Evolutionary conservation across 2,888 invertebrate genomes (phyloP).

Genomic region (Drosophila pegasa): DNA sequence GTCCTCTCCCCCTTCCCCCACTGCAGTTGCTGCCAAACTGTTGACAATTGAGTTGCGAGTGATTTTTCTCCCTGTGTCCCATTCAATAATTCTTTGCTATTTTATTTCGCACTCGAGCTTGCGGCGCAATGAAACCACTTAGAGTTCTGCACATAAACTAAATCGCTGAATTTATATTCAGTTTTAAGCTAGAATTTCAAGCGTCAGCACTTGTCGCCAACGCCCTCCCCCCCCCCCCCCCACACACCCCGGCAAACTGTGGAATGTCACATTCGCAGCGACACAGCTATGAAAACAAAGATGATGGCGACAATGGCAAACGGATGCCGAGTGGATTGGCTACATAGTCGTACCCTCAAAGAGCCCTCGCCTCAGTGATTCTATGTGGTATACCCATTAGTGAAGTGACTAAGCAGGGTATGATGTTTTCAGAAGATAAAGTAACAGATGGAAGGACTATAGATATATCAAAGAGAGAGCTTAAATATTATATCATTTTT

Average conservation of each 20-base stretch:
- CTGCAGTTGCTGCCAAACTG: constrained; percentile 42
- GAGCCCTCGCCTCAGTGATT: constrained; percentile 14
- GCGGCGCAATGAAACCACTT: constrained; percentile 62
- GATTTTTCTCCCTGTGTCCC: constrained; percentile 16
- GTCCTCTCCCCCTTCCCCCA: not conserved
- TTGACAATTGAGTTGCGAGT: constrained; percentile 71
- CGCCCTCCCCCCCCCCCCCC: constrained; percentile 14
- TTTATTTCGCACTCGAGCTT: constrained; percentile 48
- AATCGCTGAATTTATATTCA: constrained; percentile 48
- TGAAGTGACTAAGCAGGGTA: accelerated
- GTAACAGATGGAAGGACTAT: too few species aligned
- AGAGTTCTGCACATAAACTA: constrained; percentile 33
- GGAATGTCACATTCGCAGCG: constrained; percentile 56
- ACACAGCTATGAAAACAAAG: constrained; percentile 57
- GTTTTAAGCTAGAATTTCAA: constrained; percentile 59
- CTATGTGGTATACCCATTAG: constrained; percentile 18
- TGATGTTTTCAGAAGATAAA: not conserved
- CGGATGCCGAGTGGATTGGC: constrained; percentile 27
- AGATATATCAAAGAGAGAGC: too few species aligned
- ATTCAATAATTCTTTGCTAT: constrained; percentile 16
- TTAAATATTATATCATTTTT: too few species aligned
- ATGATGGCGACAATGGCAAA: constrained; percentile 49
- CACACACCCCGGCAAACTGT: constrained; percentile 24
- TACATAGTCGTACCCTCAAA: constrained; percentile 7
- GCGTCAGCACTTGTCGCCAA: constrained; percentile 58